Evolutionary conservation across 2,888 invertebrate genomes (phyloP), one percentile per base, ranked within the genome.

Genomic region (Diloba caeruleocephala): DNA sequence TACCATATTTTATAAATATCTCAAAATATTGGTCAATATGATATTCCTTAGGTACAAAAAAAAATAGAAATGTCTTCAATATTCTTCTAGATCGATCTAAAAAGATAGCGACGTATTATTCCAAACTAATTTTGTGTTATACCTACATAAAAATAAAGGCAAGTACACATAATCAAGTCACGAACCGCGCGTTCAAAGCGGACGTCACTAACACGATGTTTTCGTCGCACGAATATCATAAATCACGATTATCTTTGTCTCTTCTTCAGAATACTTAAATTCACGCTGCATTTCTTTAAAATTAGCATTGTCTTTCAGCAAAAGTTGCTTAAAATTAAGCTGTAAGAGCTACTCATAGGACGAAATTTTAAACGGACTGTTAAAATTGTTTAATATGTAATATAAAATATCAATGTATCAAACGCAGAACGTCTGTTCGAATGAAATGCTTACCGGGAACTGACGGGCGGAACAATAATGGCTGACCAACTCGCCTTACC

Each of bases 221-320:
- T 53, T 60, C 48, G 44, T 51, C 32, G 71, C 79, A 76, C 81
- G 79, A 78, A 51, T 43, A 49, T 48, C 45, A 74, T 75, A 78
- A 78, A 75, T 78, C 75, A 71, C 49, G 60, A 56, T 46, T 72
- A 76, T 77, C 78, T 61, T 36, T 39, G 51, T 51, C 54, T 60
- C 63, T 70, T 71, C 70, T 78, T 59, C 38, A 61, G 54, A 71
- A 56, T 57, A 58, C 45, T 51, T 45, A 41, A 45, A 62, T 51
- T 44, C 33, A 41, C 26, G 31, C n/a, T 25, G 31, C 44, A 57
- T 51, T 26, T 17, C 19, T 31, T 38, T 28, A 8, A 33, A 46
- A 46, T 13, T 13, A 41, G 31, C 9, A 41, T 34, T 25, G 26
- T 26, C 0, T 48, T 39, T 19, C 31, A 21, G 21, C 6, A 19